Percentiles rank a stretch among this genome's conserved stretches.
These are phyloP conservation scores for Monomorium pharaonis DNA, from an alignment of 1,140 invertebrate genomes.

Conservation along the genomic window DNA sequence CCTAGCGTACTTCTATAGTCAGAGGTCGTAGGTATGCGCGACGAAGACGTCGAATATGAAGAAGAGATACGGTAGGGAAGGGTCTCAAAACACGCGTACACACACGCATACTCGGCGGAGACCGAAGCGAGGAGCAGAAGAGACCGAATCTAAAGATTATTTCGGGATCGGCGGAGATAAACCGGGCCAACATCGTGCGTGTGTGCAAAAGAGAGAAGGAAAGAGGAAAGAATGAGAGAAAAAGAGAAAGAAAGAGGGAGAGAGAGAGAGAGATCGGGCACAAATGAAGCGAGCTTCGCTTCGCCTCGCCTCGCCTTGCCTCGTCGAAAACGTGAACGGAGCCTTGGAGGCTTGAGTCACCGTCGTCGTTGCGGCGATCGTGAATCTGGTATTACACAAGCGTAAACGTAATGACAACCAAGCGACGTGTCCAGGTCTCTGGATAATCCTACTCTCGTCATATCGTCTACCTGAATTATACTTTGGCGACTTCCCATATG, in stretches of 20 bases:
- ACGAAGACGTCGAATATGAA: constrained; percentile 17
- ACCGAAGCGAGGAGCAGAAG: constrained; percentile 65
- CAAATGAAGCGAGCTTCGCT: constrained; percentile 18
- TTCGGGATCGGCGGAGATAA: constrained; percentile 79
- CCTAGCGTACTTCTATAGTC: constrained; percentile 33
- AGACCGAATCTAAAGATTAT: constrained; percentile 79
- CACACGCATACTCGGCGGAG: constrained; percentile 31
- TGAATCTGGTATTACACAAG: constrained; percentile 60
- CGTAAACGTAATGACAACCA: constrained; percentile 63
- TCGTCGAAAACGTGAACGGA: constrained; percentile 60
- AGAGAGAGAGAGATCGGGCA: background rate
- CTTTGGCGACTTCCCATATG: background rate
- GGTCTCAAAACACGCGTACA: constrained; percentile 23
- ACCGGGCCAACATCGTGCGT: constrained; percentile 79
- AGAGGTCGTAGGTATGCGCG: constrained; percentile 45
- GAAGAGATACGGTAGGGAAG: constrained; percentile 38
- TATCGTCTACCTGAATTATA: constrained; percentile 16
- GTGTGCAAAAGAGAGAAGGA: constrained; percentile 43
- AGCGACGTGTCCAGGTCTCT: background rate
- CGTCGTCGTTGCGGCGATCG: constrained; percentile 54
- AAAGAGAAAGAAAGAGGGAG: background rate
- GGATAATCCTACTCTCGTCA: constrained; percentile 23
- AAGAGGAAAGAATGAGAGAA: background rate
- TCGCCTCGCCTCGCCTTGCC: background rate
- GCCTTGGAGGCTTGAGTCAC: constrained; percentile 80